Base-by-base conservation (phyloP, 37 sponge, comb jelly and placozoan genomes). In the Agelas oroides region DNA sequence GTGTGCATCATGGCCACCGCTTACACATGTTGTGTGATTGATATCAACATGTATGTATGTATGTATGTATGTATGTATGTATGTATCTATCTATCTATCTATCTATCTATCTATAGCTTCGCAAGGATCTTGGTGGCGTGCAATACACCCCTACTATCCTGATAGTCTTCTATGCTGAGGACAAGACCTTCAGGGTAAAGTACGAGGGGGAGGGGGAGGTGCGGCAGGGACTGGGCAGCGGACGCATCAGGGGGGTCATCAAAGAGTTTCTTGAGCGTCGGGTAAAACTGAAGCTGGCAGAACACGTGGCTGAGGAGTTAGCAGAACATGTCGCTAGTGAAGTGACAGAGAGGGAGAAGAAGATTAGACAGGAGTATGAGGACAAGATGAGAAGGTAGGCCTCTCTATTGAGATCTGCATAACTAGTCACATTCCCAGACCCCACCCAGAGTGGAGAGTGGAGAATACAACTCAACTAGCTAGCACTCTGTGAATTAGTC, bases 301-400 rank as follows among this genome's bases (percentile, higher is more conserved):
- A 88, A 62, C 31, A 69, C 36, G 17, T 88, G 32, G 70, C 70
- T 54, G 89, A 89, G 58, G 78, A 77, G 33, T 36, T 87, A 24
- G 87, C 75, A 23, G 40, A 33, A 2, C 55, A 60, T 13, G 63
- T 89, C 57, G 68, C 18, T 19, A 76, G 18, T 2, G 59, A 55
- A 0, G 39, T 69, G 23, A 78, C 76, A 0, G 76, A 80, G 17
- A 69, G 78, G 36, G 81, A 85, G 57, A 71, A 53, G 31, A 70
- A 72, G 61, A 46, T 89, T 1, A 36, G 83, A 28, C 41, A 69
- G 41, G 93, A 93, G 55, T 86, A 86, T 62, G 93, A 93, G 60
- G 77, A 78, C 39, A 89, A 82, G 32, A 54, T 86, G 73, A 85
- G 71, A 53, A 91, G 71, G 86, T 77, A 53, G 17, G 78, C 37